phyloP scores from a whole-genome alignment of 1,140 invertebrate genomes.

The Bombus affinis region DNA sequence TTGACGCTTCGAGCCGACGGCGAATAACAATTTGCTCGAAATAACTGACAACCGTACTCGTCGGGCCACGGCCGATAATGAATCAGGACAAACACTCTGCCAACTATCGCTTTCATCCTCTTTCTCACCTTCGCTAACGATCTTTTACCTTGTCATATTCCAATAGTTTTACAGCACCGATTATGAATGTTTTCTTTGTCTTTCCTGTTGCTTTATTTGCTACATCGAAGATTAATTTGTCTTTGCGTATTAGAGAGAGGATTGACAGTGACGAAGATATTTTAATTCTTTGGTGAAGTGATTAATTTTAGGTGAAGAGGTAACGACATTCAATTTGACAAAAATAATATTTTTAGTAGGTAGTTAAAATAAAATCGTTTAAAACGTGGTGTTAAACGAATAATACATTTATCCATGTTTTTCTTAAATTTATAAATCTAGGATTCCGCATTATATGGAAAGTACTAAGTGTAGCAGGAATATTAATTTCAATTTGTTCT shows the following conservation, averaged over 20 bases:
- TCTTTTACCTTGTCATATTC: neutral
- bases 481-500: too few relatives aligned
- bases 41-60: conserved; percentile 54
- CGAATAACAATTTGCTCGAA: conserved; percentile 70
- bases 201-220: neutral
- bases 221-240: neutral
- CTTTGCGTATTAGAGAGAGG: too few relatives aligned
- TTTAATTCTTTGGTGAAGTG: neutral
- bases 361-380: neutral
- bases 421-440: too few relatives aligned
- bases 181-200: neutral
- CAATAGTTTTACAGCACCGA: neutral
- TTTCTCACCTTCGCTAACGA: conserved; percentile 6
- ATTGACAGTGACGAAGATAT: neutral
- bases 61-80: conserved; percentile 26
- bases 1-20: conserved; percentile 64
- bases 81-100: conserved; percentile 36
- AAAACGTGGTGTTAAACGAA: too few relatives aligned
- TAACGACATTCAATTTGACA: neutral
- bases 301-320: neutral
- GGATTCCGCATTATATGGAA: too few relatives aligned
- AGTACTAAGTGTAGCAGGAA: too few relatives aligned
- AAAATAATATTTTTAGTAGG: neutral
- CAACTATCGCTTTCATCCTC: conserved; percentile 7
- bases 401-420: too few relatives aligned